A percentile compares a stretch with the other conserved stretches of the same genome.
These are phyloP conservation scores for Pharmacophagus antenor DNA, from an alignment of 2,888 invertebrate genomes.

Conservation along the genomic window DNA sequence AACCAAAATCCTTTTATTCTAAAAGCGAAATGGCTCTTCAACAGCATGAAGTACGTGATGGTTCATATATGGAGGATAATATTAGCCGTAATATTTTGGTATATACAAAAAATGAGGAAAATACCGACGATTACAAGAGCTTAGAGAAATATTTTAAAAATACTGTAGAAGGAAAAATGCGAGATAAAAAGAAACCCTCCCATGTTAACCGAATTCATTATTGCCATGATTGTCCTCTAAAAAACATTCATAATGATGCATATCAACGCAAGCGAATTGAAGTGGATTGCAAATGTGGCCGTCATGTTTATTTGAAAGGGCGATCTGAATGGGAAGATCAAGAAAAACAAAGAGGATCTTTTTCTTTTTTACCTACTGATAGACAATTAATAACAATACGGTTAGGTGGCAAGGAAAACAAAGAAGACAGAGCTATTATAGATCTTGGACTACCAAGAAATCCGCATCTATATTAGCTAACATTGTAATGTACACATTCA, in stretches of 20 bases:
- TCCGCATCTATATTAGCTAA: constrained; percentile 5
- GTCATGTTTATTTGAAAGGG: constrained; percentile 27
- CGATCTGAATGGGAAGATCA: constrained; percentile 35
- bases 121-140: constrained; percentile 10
- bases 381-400: constrained; percentile 6
- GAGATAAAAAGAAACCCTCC: constrained; percentile 16
- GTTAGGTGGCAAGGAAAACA: constrained; percentile 5
- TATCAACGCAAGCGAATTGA: constrained; percentile 22
- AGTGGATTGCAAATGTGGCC: constrained; percentile 39
- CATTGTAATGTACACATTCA: not conserved
- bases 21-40: constrained; percentile 20
- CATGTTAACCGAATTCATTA: constrained; percentile 34
- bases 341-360: constrained; percentile 29
- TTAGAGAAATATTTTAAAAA: constrained; percentile 16
- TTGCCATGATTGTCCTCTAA: constrained; percentile 36
- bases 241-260: constrained; percentile 19
- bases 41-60: constrained; percentile 12
- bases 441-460: constrained; percentile 8
- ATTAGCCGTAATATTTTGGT: constrained; percentile 5
- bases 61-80: constrained; percentile 6
- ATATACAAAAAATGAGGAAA: constrained; percentile 7
- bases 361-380: constrained; percentile 8
- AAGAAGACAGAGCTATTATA: constrained; percentile 13
- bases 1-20: constrained; percentile 17
- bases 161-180: constrained; percentile 7